Conservation (phyloP, 1,140 invertebrate genomes). For the Odontomachus brunneus region DNA sequence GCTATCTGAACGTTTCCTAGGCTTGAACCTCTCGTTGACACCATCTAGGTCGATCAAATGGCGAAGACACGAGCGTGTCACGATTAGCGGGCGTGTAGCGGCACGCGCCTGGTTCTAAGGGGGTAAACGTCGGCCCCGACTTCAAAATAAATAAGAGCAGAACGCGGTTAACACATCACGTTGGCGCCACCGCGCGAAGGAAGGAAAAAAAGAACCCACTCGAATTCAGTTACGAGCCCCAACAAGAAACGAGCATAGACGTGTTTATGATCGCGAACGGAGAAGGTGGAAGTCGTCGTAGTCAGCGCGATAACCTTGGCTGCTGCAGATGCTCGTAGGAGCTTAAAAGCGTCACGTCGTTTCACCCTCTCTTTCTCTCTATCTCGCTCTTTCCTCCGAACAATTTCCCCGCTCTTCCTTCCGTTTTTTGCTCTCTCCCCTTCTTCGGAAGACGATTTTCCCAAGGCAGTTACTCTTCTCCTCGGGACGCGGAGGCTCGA, state of each 20-base stretch:
- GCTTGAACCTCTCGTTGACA: not conserved
- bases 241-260: constrained; percentile 41
- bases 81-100: not conserved
- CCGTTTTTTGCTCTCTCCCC: not conserved
- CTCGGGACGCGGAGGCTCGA: not conserved
- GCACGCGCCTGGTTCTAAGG: not conserved
- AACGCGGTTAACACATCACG: constrained; percentile 56
- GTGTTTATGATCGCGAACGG: constrained; percentile 50
- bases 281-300: constrained; percentile 18
- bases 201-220: constrained; percentile 21
- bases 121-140: constrained; percentile 6
- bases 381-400: constrained; percentile 1
- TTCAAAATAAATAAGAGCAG: constrained; percentile 55
- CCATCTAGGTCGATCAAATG: too few species aligned
- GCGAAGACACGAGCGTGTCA: not conserved
- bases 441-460: constrained; percentile 51
- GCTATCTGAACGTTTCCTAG: too few species aligned
- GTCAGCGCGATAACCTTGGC: constrained; percentile 34
- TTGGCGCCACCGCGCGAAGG: constrained; percentile 64
- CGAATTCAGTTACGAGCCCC: constrained; percentile 47
- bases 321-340: constrained; percentile 55
- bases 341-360: constrained; percentile 54
- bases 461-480: constrained; percentile 44
- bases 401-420: not conserved
- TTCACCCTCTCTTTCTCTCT: not conserved